Base-by-base conservation (phyloP, 2,888 invertebrate species). In the Caenorhabditis uteleia region DNA sequence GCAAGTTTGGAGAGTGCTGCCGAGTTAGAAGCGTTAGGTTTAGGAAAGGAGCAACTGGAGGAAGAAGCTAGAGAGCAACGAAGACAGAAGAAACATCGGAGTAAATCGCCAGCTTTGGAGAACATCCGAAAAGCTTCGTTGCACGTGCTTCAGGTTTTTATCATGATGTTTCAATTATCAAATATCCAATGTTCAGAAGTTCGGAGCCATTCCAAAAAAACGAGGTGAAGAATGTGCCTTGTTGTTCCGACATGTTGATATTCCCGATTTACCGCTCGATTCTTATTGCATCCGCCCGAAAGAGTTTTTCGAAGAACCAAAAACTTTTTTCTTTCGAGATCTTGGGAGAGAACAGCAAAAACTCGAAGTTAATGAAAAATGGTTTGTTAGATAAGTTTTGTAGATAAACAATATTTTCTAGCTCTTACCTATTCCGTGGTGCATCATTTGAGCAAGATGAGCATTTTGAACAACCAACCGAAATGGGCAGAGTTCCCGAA, bases 41-140 rank as follows among this genome's bases (percentile, higher is more conserved):
- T 70, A 2, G 67, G 62, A 34, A 70, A 67, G 40, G 62, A 55
- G 29, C 56, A 64, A 26, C 34, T 66, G 45, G 59, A 58, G 23
- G 71, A 67, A 29, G 70, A 69, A 60, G 69, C 62, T 23, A 43
- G 50, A 18, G 58, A 65, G 49, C 56, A 59, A 21, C 45, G 61
- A 40, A 39, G 55, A 20, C 56, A 68, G 29, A 72, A 67, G 54
- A 72, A 71, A 44, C 48, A 64, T 25, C 46, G 68, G 27, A 55
- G 53, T 45, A 78, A 78, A 54, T 80, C 79, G 3, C 80, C 80
- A 3, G 80, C 80, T 1, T 54, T 81, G 3, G 80, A 80, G 26
- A 77, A 76, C 8, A 56, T 80, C 23, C 68, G 79, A 27, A 75
- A 77, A 58, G 66, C 77, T 12, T 70, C 75, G 8, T 53, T 70